These are phyloP conservation scores for Gryllus bimaculatus DNA, from an alignment of 1,140 invertebrate genomes.

Conservation along the genomic window DNA sequence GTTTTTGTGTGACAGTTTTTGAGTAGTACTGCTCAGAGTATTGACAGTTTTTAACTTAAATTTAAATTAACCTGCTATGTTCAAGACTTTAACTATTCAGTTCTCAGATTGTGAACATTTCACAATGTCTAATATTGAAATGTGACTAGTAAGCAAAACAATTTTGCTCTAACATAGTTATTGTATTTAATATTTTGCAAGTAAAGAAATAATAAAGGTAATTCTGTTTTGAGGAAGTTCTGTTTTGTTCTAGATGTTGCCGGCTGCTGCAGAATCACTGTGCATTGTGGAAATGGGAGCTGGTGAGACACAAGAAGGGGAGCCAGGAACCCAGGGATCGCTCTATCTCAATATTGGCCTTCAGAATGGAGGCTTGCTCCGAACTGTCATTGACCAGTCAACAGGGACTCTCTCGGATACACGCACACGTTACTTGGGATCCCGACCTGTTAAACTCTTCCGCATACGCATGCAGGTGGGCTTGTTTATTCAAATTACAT, in stretches of 20 bases:
- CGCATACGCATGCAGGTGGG: conserved; percentile 84
- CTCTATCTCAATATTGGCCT: conserved; percentile 97
- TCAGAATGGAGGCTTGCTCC: conserved; percentile 90
- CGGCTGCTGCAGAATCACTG: conserved; percentile 89
- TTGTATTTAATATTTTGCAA: no score
- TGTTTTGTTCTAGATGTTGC: conserved; percentile 64
- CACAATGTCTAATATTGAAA: no score
- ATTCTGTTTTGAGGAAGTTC: no score
- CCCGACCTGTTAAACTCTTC: conserved; percentile 91
- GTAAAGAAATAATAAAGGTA: no score
- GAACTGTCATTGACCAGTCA: conserved; percentile 92
- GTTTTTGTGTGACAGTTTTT: no score
- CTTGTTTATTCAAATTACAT: neutral
- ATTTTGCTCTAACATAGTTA: no score
- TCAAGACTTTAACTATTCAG: no score
- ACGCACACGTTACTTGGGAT: conserved; percentile 89
- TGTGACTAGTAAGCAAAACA: no score
- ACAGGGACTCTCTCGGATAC: conserved; percentile 96
- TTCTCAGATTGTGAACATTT: no score
- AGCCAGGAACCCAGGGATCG: conserved; percentile 48
- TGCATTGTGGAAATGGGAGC: conserved; percentile 90
- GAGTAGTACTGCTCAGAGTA: no score
- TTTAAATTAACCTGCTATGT: no score
- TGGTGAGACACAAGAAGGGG: conserved; percentile 54
- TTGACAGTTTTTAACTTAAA: no score